A percentile compares a stretch with the other conserved stretches of the same genome.
These are phyloP conservation scores for Parotia lawesii DNA, from an alignment of 2,113 vertebrate genomes.

Conservation along the genomic window DNA sequence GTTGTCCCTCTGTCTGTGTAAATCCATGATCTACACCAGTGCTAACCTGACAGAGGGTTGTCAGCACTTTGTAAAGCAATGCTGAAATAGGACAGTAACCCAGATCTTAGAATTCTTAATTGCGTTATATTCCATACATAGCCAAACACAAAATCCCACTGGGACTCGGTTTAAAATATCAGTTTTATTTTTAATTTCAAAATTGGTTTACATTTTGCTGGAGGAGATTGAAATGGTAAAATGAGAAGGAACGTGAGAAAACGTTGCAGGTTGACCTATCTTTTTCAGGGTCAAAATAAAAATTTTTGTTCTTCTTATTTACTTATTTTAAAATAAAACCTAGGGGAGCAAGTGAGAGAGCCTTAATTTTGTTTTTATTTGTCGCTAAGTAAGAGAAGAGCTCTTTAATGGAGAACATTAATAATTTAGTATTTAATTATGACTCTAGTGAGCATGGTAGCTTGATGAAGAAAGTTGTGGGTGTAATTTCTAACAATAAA, in stretches of 20 bases:
- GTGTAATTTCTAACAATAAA: background rate
- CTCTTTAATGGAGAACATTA: conserved; percentile 6
- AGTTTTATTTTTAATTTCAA: conserved; percentile 27
- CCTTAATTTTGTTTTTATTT: background rate
- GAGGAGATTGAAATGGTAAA: background rate
- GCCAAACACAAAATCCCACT: background rate
- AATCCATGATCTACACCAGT: background rate
- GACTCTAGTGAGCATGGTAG: background rate
- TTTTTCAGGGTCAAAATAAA: background rate
- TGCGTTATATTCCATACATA: background rate
- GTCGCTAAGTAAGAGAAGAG: background rate
- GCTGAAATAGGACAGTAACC: conserved; percentile 15
- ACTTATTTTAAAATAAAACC: background rate
- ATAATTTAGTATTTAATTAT: conserved; percentile 2
- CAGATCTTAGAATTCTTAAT: conserved; percentile 8
- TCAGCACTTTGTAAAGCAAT: background rate
- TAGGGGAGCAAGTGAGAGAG: background rate
- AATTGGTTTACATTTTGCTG: background rate
- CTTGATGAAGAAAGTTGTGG: background rate
- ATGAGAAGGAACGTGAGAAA: background rate
- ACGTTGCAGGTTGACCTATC: background rate
- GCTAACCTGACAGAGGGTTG: background rate
- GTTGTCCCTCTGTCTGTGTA: background rate
- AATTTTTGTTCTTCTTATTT: background rate
- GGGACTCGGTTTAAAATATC: background rate